A percentile compares a stretch with the other conserved stretches of the same genome.
Evolutionary conservation across 2,888 invertebrate genomes (phyloP).

Genomic region (Phymatocera aterrima): DNA sequence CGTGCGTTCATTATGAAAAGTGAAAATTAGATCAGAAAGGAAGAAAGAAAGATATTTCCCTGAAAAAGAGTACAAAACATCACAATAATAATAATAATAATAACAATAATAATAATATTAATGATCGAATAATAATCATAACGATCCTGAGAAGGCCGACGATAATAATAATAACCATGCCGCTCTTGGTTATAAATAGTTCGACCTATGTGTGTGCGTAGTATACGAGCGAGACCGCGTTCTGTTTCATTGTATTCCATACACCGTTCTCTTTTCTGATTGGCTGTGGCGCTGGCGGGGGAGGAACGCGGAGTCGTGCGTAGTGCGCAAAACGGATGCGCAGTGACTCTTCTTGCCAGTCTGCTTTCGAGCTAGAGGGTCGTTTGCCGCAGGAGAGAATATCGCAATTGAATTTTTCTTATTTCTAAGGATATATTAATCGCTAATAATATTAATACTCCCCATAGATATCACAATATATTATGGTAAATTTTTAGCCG

Average conservation of each 20-base stretch:
- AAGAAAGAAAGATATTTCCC: constrained; percentile 54
- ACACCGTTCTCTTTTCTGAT: constrained; percentile 51
- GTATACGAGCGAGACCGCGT: constrained; percentile 38
- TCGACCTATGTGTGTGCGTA: constrained; percentile 26
- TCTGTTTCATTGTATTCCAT: too few relatives aligned
- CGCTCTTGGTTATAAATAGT: constrained; percentile 37
- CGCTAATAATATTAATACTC: constrained; percentile 1
- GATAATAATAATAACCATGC: constrained; percentile 2
- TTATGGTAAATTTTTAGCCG: constrained; percentile 33
- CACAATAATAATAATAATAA: constrained; percentile 17
- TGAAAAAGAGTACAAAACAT: constrained; percentile 47
- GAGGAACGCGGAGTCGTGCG: constrained; percentile 50
- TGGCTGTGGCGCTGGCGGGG: constrained; percentile 56
- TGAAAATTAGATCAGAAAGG: constrained; percentile 55
- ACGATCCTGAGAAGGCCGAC: constrained; percentile 2
- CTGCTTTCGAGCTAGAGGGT: constrained; percentile 59
- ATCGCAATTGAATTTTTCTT: constrained; percentile 58
- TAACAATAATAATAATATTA: background rate
- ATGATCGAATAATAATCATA: constrained; percentile 4
- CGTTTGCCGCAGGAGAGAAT: constrained; percentile 56
- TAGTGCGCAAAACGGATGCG: constrained; percentile 61
- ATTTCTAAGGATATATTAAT: constrained; percentile 54
- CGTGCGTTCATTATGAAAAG: constrained; percentile 38
- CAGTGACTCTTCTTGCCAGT: constrained; percentile 58
- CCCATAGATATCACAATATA: constrained; percentile 9